Base-by-base conservation (phyloP, 2,113 vertebrate genomes). In the Acinonyx jubatus region DNA sequence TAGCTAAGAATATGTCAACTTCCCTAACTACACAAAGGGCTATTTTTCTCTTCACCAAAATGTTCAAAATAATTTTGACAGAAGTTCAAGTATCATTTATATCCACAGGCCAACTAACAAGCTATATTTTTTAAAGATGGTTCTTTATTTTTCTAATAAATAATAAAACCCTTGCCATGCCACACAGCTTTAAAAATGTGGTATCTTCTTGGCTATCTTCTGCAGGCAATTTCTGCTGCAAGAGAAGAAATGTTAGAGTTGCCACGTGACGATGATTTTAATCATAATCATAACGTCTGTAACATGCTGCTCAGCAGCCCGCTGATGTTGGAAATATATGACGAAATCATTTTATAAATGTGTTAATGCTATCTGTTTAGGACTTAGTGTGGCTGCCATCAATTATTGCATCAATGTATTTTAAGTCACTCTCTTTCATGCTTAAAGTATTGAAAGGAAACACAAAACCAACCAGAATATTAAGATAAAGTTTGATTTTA, bases 401-500 rank as follows among this genome's bases (percentile, higher is more conserved):
- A 79, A 65, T 63, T 52, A 50, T 36, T 38, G 1, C 45, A 74
- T 87, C 66, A 86, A 45, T 36, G 61, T 76, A 90, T 29, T 76
- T 52, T 85, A 48, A 85, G 21, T 61, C 63, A 92, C 2, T 79
- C 25, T 79, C 21, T 69, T 71, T 68, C 15, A 94, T 36, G 87
- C 38, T 80, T 76, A 57, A 33, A 66, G 76, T 45, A 94, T 4
- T 92, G 38, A 93, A 84, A 88, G 10, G 13, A 71, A 94, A 89
- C 45, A 31, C 5, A 91, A 82, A 91, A 18, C 16, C 16, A 48
- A 66, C 73, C 19, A 55, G n/a, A 18, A 36, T 5, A 78, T 29
- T 89, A 71, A 74, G 84, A 94, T 65, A 29, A 71, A 78, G n/a
- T 79, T 90, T 52, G n/a, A 73, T 89, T 89, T 78, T 57, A 86